Evolutionary conservation across 2,113 vertebrate species (phyloP).

Genomic region (Hystrix brachyura): DNA sequence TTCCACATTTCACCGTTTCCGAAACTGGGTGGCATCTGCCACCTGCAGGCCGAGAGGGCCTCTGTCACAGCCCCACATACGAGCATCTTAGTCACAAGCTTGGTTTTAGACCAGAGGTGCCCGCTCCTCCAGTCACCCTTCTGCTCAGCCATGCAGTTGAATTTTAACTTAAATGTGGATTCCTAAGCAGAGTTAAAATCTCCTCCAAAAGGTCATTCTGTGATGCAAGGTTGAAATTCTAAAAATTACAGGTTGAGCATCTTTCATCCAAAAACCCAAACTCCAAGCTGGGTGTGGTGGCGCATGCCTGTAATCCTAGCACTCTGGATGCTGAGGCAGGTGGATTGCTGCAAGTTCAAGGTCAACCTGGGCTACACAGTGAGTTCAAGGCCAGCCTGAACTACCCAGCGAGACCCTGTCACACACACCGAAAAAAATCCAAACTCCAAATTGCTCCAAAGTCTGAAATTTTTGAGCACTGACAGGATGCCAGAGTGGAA

Average conservation of each 20-base stretch:
- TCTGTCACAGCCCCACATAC: not conserved
- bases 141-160: not conserved
- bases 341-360: no score
- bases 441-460: not conserved
- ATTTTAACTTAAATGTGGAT: slow-evolving; percentile 34
- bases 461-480: not conserved
- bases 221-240: not conserved
- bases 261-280: not conserved
- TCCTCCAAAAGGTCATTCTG: not conserved
- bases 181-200: not conserved
- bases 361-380: no score
- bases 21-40: not conserved
- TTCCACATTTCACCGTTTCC: not conserved
- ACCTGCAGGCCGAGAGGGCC: no score
- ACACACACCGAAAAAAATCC: not conserved
- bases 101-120: not conserved
- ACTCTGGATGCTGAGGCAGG: no score
- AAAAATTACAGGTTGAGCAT: not conserved
- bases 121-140: not conserved
- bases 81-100: not conserved
- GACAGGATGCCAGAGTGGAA: not conserved
- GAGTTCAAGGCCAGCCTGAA: no score
- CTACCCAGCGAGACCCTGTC: no score
- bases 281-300: no score
- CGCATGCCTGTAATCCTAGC: no score